Evolutionary conservation across 2,797 vertebrate species (phyloP).

Genomic region (Oreonectes daqikongensis): DNA sequence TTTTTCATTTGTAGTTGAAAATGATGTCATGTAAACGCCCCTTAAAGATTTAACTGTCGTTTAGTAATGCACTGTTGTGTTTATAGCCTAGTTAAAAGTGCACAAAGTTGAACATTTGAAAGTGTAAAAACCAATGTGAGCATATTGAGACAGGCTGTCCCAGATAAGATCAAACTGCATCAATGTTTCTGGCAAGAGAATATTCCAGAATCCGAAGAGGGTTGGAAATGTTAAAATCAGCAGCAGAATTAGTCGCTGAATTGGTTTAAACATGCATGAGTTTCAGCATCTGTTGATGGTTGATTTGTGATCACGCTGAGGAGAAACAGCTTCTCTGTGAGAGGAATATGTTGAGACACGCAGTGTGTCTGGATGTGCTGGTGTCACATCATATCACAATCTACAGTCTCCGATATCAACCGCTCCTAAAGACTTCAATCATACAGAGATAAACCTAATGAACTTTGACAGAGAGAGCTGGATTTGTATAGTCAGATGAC

Average conservation of each 20-base stretch:
- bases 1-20: no score
- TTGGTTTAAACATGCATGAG: conserved; percentile 9
- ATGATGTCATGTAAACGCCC: no score
- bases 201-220: not conserved
- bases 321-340: conserved; percentile 14
- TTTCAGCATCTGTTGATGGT: conserved; percentile 5
- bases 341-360: conserved; percentile 8
- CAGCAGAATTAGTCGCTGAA: conserved; percentile 16
- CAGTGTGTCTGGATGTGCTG: conserved; percentile 52
- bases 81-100: conserved; percentile 13
- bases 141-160: not conserved
- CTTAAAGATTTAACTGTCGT: not conserved
- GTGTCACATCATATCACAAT: conserved; percentile 66
- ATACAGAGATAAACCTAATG: not conserved
- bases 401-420: conserved; percentile 65
- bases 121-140: not conserved
- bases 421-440: not conserved
- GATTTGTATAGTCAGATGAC: not conserved
- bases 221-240: not conserved
- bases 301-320: conserved; percentile 25
- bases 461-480: not conserved
- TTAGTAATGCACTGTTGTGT: not conserved
- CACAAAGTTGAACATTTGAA: not conserved
- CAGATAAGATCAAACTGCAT: conserved; percentile 10
- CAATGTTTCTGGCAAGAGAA: conserved; percentile 1